These are phyloP conservation scores for Meloidogyne chitwoodi DNA, from an alignment of 1,140 invertebrate species.

Conservation along the genomic window DNA sequence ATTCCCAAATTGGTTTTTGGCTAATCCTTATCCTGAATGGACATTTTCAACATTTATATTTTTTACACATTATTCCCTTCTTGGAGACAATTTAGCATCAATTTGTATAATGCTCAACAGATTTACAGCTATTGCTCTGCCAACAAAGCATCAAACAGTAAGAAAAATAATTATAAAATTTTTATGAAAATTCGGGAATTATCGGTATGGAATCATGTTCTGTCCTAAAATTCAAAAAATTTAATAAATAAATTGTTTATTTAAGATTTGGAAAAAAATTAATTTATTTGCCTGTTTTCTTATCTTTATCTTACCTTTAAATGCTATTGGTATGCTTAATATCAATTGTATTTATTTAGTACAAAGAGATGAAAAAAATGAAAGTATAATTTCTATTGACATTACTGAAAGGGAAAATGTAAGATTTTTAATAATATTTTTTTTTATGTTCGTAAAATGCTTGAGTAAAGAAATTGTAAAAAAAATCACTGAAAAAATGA, in stretches of 20 bases:
- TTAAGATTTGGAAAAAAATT: neutral
- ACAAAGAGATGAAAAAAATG: neutral
- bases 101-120: neutral
- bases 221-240: too few relatives aligned
- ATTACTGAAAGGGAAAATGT: neutral
- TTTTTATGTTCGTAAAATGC: too few relatives aligned
- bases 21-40: neutral
- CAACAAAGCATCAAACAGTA: neutral
- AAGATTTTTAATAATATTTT: neutral
- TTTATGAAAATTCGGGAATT: too few relatives aligned
- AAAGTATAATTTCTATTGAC: neutral
- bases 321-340: neutral
- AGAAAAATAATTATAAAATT: neutral
- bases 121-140: neutral
- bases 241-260: neutral
- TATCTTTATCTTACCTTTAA: neutral
- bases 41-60: neutral
- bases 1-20: neutral
- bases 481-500: too few relatives aligned
- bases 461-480: too few relatives aligned
- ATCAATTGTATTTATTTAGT: neutral
- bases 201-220: too few relatives aligned
- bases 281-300: neutral
- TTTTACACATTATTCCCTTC: neutral
- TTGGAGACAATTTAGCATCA: neutral